Evolutionary conservation across 2,797 vertebrate species (phyloP).

Genomic region (Phrynocephalus guinanensis): DNA sequence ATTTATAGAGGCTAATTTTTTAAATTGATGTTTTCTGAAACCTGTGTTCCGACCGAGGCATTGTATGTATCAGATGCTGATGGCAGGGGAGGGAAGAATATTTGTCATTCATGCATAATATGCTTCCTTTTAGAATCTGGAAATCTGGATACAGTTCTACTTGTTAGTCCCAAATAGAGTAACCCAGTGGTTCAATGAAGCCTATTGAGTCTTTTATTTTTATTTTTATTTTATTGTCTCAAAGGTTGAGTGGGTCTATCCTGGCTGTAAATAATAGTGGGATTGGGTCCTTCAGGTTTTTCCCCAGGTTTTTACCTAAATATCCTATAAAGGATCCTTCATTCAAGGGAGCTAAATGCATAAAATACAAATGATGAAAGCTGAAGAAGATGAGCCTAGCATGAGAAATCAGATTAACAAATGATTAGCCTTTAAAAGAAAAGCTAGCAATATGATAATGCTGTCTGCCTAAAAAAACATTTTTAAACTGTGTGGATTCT

Average conservation of each 20-base stretch:
- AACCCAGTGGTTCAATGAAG: no score
- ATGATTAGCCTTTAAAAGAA: not conserved
- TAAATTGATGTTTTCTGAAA: not conserved
- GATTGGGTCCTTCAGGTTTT: no score
- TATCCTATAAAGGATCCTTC: not conserved
- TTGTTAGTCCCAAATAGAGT: no score
- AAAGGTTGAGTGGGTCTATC: no score
- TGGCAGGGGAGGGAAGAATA: not conserved
- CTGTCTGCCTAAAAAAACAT: not conserved
- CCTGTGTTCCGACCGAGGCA: slow-evolving; percentile 9
- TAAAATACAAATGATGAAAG: not conserved
- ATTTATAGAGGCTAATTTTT: not conserved
- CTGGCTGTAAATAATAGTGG: no score
- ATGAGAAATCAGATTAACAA: not conserved
- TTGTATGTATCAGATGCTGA: not conserved
- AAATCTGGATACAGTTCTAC: not conserved
- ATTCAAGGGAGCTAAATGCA: not conserved
- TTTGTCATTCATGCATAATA: not conserved
- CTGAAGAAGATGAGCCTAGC: not conserved
- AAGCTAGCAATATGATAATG: not conserved
- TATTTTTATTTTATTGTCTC: no score
- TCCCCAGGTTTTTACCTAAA: not conserved
- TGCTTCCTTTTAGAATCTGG: not conserved
- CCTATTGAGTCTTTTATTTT: no score
- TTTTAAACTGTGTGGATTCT: not conserved